Conservation (phyloP, 2,797 vertebrate genomes). For the Halcyon leucocephala region DNA sequence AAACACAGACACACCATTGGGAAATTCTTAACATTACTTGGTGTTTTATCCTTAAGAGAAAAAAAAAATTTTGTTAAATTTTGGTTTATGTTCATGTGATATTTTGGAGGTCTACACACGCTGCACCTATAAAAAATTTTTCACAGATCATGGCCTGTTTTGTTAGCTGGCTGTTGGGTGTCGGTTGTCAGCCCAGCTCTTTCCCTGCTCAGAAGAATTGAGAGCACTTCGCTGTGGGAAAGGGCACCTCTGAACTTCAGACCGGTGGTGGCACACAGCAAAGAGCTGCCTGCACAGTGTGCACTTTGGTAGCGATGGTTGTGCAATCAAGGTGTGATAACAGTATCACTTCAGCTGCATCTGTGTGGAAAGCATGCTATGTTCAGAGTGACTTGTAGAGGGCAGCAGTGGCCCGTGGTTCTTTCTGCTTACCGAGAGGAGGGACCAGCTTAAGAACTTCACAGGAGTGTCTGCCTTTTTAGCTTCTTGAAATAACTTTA, state of each 20-base stretch:
- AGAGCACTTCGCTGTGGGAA: conserved; percentile 35
- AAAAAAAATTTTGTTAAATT: background rate
- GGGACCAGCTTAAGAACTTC: background rate
- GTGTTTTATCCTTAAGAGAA: background rate
- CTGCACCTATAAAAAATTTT: background rate
- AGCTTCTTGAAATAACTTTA: conserved; percentile 16
- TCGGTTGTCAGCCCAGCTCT: background rate
- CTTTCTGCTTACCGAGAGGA: background rate
- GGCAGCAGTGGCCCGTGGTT: conserved; percentile 74
- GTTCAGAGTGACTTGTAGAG: conserved; percentile 71
- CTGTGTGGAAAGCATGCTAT: conserved; percentile 29
- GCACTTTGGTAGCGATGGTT: conserved; percentile 35
- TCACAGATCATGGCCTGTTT: background rate
- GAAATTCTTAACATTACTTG: background rate
- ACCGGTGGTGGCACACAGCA: conserved; percentile 19
- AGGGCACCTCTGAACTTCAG: conserved; percentile 32
- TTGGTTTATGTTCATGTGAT: background rate
- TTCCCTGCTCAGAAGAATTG: background rate
- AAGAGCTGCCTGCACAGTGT: conserved; percentile 17
- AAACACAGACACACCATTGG: background rate
- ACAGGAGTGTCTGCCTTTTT: background rate
- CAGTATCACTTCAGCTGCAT: conserved; percentile 29
- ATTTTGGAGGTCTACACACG: background rate
- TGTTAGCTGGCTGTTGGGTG: background rate
- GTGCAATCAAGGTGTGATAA: conserved; percentile 27